A percentile compares a stretch with the other conserved stretches of the same genome.
phyloP scores from a whole-genome alignment of 2,888 invertebrate species.

The Cheilosia vulpina region DNA sequence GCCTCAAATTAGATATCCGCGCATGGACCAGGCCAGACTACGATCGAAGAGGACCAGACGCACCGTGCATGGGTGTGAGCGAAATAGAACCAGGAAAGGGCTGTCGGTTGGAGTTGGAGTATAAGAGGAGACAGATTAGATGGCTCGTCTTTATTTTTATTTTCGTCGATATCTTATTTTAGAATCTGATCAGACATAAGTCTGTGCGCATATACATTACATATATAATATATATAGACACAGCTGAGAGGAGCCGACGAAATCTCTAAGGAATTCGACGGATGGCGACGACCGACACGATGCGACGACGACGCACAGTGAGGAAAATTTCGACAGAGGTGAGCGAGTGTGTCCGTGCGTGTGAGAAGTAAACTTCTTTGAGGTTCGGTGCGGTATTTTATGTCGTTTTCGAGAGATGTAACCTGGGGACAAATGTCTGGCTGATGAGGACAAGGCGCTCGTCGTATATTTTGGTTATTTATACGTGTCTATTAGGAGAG shows the following conservation, averaged over 20 bases:
- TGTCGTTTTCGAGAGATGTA: conserved; percentile 50
- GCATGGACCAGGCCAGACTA: conserved; percentile 63
- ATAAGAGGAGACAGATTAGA: conserved; percentile 11
- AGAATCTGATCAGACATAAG: conserved; percentile 73
- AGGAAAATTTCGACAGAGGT: conserved; percentile 55
- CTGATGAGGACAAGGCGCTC: conserved; percentile 63
- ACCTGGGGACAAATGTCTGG: conserved; percentile 55
- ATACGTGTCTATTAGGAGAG: conserved; percentile 50
- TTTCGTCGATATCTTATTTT: conserved; percentile 72
- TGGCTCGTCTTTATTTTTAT: conserved; percentile 61
- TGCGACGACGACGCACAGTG: not conserved
- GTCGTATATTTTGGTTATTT: conserved; percentile 60
- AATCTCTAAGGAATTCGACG: conserved; percentile 56
- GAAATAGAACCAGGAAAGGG: conserved; percentile 36
- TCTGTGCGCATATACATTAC: conserved; percentile 13
- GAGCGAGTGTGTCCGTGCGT: conserved; percentile 23
- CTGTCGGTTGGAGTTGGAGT: conserved; percentile 5
- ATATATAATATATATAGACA: not conserved
- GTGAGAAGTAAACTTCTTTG: conserved; percentile 20
- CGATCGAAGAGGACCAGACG: conserved; percentile 30
- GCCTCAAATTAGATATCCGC: conserved; percentile 71
- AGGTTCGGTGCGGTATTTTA: conserved; percentile 46
- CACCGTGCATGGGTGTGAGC: conserved; percentile 3
- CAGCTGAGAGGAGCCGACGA: conserved; percentile 39
- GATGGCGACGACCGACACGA: conserved; percentile 41